Conservation (phyloP, 1,140 invertebrate species). For the Orchestia grillus region DNA sequence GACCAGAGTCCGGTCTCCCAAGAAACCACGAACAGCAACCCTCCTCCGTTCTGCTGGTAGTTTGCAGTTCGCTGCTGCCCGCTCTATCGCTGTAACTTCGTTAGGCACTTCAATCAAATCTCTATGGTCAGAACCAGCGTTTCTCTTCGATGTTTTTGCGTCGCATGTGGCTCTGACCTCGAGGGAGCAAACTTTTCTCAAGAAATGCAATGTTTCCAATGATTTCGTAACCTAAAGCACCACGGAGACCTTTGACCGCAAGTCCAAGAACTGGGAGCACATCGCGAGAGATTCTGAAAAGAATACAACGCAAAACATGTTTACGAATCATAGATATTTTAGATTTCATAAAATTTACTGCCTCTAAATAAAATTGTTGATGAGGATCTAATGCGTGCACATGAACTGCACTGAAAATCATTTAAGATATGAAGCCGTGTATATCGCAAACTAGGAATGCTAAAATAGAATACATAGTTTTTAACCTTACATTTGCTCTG, state of each 20-base stretch:
- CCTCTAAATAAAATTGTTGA: not conserved
- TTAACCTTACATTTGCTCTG: too few relatives aligned
- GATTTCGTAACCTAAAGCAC: not conserved
- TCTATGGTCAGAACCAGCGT: not conserved
- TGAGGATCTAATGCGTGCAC: not conserved
- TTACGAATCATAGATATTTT: not conserved
- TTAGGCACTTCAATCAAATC: not conserved
- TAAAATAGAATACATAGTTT: too few relatives aligned
- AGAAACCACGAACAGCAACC: too few relatives aligned
- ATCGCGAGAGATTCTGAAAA: not conserved
- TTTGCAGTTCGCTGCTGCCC: not conserved
- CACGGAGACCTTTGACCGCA: not conserved
- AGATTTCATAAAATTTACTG: not conserved
- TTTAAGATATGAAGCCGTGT: not conserved
- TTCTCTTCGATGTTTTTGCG: not conserved
- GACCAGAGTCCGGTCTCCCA: too few relatives aligned
- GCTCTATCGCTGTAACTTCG: not conserved
- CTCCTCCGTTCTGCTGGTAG: not conserved
- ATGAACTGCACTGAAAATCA: not conserved
- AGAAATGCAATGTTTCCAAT: not conserved
- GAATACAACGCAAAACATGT: not conserved
- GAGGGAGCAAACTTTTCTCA: not conserved
- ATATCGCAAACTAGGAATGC: too few relatives aligned
- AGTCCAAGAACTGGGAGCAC: not conserved
- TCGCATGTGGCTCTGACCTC: not conserved